Base-by-base conservation (phyloP, 2,888 invertebrate species). In the Pandemis corylana region DNA sequence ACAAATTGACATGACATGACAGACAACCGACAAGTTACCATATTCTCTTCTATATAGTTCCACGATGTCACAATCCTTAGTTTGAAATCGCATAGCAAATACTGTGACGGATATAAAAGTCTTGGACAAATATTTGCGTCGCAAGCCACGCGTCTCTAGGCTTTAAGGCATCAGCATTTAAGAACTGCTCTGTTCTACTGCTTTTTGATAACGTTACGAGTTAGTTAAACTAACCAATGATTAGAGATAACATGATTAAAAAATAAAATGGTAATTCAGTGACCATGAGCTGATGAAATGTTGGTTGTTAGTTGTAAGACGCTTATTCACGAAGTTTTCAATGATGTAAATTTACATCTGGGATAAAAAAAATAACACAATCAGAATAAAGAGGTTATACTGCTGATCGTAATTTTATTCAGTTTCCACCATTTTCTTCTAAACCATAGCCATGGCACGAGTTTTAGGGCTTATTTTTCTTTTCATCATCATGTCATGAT, bases 251-350 rank as follows among this genome's bases (percentile, higher is more conserved):
- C 20, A 28, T 46, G 15, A 65, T 20, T 20, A 28, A 49, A 28
- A 64, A 65, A 65, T 65, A 65, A 46, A 65, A 64, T 9, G 41
- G 9, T 63, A 42, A 63, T 42, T 63, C 15, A 44, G 63, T 63
- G 63, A 63, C 42, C 63, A 15, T 65, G 28, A 65, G 5, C n/a
- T n/a, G n/a, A 12, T 20, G 6, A 20, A 12, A 9, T 20, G 59
- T 59, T 59, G 15, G 9, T 15, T 44, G 13, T n/a, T 7, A 36
- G 13, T 63, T 9, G 7, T 7, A 12, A n/a, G 15, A 15, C 42
- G 15, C 15, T 10, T 64, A 10, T 64, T 7, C 10, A 44, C 6
- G 7, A 9, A 44, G 7, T 9, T 44, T 44, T 44, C 3, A 44
- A 44, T 44, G 44, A 44, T 9, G 9, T 4, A 36, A 1, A 36